phyloP scores from a whole-genome alignment of 2,797 vertebrate species.

The Mormyrops attenuatus region DNA sequence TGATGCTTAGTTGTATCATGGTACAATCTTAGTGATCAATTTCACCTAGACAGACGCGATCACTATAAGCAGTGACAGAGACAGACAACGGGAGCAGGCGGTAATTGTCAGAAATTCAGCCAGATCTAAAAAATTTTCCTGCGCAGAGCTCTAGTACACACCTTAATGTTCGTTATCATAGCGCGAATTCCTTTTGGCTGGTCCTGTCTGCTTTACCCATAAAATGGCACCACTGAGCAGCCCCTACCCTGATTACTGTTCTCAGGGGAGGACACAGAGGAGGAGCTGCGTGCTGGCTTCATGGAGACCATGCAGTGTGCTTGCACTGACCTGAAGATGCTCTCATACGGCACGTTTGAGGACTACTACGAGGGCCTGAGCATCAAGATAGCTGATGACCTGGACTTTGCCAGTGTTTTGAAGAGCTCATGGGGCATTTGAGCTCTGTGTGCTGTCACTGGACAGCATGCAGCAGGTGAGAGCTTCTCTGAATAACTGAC shows the following conservation, averaged over 20 bases:
- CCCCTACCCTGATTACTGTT: background rate
- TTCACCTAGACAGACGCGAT: no score
- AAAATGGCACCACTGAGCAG: background rate
- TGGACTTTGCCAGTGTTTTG: constrained; percentile 61
- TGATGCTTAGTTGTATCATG: no score
- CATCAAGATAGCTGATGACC: constrained; percentile 49
- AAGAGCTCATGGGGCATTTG: constrained; percentile 65
- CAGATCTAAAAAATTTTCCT: background rate
- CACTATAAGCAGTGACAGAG: no score
- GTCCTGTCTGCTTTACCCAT: background rate
- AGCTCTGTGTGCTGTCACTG: background rate
- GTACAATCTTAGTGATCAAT: no score
- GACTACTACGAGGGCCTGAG: constrained; percentile 71
- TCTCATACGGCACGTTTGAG: constrained; percentile 69
- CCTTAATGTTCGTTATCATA: background rate
- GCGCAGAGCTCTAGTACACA: background rate
- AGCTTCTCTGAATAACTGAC: background rate
- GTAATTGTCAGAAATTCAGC: no score
- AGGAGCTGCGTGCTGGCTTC: constrained; percentile 59
- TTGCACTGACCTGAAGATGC: constrained; percentile 53
- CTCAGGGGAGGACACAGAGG: constrained; percentile 58
- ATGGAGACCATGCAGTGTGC: constrained; percentile 55
- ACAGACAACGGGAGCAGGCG: no score
- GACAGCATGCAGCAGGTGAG: background rate
- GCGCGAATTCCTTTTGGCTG: background rate